Evolutionary conservation across 2,888 invertebrate genomes (phyloP).

Genomic region (Pollenia amentaria): DNA sequence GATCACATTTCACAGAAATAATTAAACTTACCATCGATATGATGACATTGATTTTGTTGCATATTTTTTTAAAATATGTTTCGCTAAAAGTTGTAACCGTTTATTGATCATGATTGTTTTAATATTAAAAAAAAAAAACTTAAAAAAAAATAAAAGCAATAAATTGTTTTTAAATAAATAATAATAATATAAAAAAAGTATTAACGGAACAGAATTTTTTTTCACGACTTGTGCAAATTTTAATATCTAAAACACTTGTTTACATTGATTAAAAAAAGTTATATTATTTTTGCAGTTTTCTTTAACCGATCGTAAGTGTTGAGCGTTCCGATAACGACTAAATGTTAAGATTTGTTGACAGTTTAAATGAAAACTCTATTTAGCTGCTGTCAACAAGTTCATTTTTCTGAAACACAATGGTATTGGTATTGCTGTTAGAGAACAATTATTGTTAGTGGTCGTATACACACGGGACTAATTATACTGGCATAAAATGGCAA

Average conservation of each 20-base stretch:
- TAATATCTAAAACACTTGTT: neutral
- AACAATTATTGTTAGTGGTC: too few species aligned
- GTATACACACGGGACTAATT: too few species aligned
- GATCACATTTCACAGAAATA: neutral
- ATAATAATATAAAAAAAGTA: neutral
- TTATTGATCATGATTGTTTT: constrained; percentile 44
- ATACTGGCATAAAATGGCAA: too few species aligned
- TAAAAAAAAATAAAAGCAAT: neutral
- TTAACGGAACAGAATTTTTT: neutral
- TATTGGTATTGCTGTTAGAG: neutral
- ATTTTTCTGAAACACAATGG: neutral
- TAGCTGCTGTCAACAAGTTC: neutral
- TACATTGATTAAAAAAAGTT: neutral
- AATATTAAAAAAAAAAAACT: neutral
- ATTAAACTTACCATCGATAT: constrained; percentile 46
- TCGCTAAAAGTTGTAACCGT: constrained; percentile 26
- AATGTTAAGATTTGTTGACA: constrained; percentile 18
- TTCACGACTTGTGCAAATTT: neutral
- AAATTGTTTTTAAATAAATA: too few species aligned
- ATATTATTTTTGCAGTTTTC: neutral
- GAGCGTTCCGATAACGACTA: constrained; percentile 55
- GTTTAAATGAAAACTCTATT: constrained; percentile 36
- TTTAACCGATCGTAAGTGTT: constrained; percentile 28
- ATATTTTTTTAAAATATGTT: constrained; percentile 39
- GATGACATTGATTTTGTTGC: constrained; percentile 5